Conservation (phyloP, 2,888 invertebrate genomes). For the Xanthorhoe designata region DNA sequence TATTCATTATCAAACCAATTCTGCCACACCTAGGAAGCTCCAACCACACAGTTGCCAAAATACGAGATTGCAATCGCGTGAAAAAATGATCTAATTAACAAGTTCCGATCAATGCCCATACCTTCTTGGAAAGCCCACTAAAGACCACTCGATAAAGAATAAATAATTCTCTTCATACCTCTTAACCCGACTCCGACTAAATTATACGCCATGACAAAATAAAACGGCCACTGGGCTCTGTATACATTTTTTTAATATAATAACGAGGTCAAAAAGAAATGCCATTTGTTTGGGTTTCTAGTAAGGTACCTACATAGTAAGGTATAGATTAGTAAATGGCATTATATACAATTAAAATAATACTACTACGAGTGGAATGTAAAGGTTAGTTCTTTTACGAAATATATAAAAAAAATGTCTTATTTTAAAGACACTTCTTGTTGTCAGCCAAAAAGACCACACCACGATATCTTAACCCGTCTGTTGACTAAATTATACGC, state of each 20-base stretch:
- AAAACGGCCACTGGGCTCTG: not conserved
- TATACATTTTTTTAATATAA: not conserved
- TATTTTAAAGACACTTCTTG: conserved; percentile 12
- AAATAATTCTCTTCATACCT: not conserved
- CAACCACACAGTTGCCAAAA: not conserved
- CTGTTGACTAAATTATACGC: conserved; percentile 77
- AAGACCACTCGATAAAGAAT: not conserved
- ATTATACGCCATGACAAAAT: conserved; percentile 2
- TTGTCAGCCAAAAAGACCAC: conserved; percentile 57
- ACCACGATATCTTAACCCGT: conserved; percentile 72
- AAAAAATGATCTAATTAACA: conserved; percentile 55
- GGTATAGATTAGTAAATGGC: too few species aligned
- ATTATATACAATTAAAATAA: too few species aligned
- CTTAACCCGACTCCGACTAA: conserved; percentile 2
- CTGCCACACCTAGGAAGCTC: not conserved
- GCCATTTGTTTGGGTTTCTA: not conserved
- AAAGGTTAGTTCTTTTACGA: too few species aligned
- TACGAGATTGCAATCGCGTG: conserved; percentile 39
- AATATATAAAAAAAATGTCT: too few species aligned
- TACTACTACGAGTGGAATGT: too few species aligned
- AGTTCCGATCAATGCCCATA: conserved; percentile 41
- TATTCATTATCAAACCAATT: too few species aligned
- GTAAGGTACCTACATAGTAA: too few species aligned
- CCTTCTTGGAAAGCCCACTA: conserved; percentile 40
- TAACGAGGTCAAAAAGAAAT: not conserved